Base-by-base conservation (phyloP, 2,113 vertebrate genomes). In the Poecile atricapillus region DNA sequence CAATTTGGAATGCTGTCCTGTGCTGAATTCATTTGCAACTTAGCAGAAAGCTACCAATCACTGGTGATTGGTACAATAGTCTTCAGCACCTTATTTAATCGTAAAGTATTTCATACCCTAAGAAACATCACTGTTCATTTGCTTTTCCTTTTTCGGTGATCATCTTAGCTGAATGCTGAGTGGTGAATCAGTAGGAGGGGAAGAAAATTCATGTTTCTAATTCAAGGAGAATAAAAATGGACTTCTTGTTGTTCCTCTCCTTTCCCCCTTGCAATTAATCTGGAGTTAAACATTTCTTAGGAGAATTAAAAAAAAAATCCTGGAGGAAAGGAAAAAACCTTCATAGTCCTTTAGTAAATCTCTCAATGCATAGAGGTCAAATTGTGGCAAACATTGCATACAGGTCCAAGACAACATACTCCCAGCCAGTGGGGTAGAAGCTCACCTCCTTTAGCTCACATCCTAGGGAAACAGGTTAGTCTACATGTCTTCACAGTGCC, bases 11-110 rank as follows among this genome's bases (percentile, higher is more conserved):
- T 91, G 96, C 95, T 97, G 97, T 98, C 98, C 97, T 83, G 49
- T 27, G 94, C 97, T 97, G 98, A 98, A 98, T 98, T 98, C 97
- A 98, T 98, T 98, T 98, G 97, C 97, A 97, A 94, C 97, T 96
- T 97, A 93, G 83, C 94, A 91, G 97, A 98, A 97, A 97, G 92
- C 97, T 95, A 98, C 98, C 97, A 96, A 97, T 98, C 97, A 98
- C 93, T 64, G 71, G 94, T 95, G 97, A 98, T 98, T 97, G 98
- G 97, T 79, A 83, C 85, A 58, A 46, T 95, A 97, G 96, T 96
- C 86, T 15, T 21, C 94, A 93, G 55, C 93, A 96, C 95, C 97
- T 98, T 97, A 97, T 97, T 98, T 98, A 98, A 98, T 98, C 86
- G 96, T 98, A 85, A 98, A 98, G 96, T 97, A 98, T 98, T 98